Conservation (phyloP, 2,113 vertebrate genomes). For the Haemorhous mexicanus region DNA sequence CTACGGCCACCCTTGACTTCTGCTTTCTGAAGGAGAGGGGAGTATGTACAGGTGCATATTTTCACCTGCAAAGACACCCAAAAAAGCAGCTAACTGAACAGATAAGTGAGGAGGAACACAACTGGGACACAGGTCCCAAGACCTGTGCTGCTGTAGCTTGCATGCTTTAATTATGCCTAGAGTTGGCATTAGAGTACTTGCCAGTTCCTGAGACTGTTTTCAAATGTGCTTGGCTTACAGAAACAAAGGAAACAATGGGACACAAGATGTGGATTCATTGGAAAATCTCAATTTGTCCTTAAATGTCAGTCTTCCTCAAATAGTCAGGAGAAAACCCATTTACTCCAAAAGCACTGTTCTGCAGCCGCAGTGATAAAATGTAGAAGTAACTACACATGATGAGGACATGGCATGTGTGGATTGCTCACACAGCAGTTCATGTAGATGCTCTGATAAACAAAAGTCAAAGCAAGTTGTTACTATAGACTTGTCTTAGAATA, state of each 20-base stretch:
- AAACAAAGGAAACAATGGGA: neutral
- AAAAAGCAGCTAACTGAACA: neutral
- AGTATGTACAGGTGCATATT: neutral
- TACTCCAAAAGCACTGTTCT: neutral
- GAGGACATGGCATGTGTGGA: neutral
- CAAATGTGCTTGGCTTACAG: neutral
- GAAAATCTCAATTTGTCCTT: neutral
- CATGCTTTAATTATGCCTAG: neutral
- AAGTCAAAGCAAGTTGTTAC: neutral
- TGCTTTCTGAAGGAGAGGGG: neutral
- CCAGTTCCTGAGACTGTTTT: neutral
- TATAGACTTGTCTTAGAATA: neutral
- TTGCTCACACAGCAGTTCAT: slow-evolving; percentile 1
- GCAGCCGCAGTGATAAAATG: neutral
- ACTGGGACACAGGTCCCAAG: neutral
- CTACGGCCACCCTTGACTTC: neutral
- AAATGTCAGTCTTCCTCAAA: neutral
- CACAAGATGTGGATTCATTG: neutral
- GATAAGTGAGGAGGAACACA: neutral
- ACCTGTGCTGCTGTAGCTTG: neutral
- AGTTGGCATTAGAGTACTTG: neutral
- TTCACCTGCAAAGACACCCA: neutral
- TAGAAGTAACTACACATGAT: neutral
- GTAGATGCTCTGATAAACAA: neutral
- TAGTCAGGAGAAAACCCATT: neutral